These are phyloP conservation scores for Aradus depressus DNA, from an alignment of 2,888 invertebrate genomes.

Conservation along the genomic window DNA sequence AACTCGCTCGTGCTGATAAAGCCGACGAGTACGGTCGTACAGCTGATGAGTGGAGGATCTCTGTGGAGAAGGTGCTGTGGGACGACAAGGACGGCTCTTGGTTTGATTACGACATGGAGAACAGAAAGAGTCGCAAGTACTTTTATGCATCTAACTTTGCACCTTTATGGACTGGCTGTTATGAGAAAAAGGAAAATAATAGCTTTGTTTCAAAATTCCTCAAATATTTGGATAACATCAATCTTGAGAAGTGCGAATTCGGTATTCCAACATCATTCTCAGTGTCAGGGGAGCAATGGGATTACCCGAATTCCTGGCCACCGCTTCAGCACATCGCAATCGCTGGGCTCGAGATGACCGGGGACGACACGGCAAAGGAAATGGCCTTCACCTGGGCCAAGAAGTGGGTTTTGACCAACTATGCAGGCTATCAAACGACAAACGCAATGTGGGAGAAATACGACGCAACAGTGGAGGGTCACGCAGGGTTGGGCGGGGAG, in stretches of 20 bases:
- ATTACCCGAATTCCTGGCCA: slow-evolving; percentile 90
- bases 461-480: slow-evolving; percentile 48
- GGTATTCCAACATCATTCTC: slow-evolving; percentile 73
- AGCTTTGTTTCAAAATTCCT: slow-evolving; percentile 43
- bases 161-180: slow-evolving; percentile 72
- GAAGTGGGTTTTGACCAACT: slow-evolving; percentile 73
- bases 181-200: slow-evolving; percentile 54
- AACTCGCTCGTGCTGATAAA: slow-evolving; percentile 47
- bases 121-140: slow-evolving; percentile 50
- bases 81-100: slow-evolving; percentile 73
- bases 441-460: slow-evolving; percentile 69
- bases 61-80: slow-evolving; percentile 68
- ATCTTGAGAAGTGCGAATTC: too few relatives aligned
- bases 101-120: slow-evolving; percentile 72
- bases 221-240: slow-evolving; percentile 33
- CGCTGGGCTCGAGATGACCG: slow-evolving; percentile 59
- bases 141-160: slow-evolving; percentile 71
- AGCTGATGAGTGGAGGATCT: slow-evolving; percentile 53
- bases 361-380: slow-evolving; percentile 49
- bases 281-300: slow-evolving; percentile 79
- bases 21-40: slow-evolving; percentile 48
- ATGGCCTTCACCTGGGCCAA: slow-evolving; percentile 60
- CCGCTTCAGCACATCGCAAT: slow-evolving; percentile 79
- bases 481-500: slow-evolving; percentile 77
- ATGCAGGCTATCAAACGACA: slow-evolving; percentile 55